A percentile compares a stretch with the other conserved stretches of the same genome.
These are phyloP conservation scores for Candidula unifasciata DNA, from an alignment of 2,888 invertebrate species.

Conservation along the genomic window DNA sequence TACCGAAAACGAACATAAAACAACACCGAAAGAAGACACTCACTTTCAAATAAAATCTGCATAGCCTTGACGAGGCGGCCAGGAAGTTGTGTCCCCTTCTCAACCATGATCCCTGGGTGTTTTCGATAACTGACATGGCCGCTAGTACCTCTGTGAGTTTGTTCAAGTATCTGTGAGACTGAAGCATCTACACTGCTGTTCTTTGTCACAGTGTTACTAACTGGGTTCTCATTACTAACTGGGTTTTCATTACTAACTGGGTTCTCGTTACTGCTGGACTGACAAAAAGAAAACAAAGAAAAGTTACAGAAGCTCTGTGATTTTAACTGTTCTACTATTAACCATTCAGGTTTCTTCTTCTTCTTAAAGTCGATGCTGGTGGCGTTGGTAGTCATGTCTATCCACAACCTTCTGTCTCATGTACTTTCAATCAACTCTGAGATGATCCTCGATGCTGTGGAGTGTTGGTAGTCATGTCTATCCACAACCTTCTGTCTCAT, in stretches of 20 bases:
- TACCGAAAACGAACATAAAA: no score
- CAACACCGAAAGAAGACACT: constrained; percentile 28
- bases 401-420: no score
- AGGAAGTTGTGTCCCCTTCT: constrained; percentile 55
- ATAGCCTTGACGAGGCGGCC: constrained; percentile 56
- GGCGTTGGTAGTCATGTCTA: no score
- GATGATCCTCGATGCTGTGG: no score
- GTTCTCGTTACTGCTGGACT: not conserved
- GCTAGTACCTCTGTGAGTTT: not conserved
- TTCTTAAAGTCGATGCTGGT: no score
- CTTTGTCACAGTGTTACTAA: constrained; percentile 26
- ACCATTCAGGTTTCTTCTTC: no score
- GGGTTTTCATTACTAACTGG: not conserved
- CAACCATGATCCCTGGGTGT: constrained; percentile 60
- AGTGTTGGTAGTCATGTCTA: no score
- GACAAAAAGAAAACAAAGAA: not conserved
- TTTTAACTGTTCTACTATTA: no score
- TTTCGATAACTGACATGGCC: constrained; percentile 49
- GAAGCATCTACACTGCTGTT: constrained; percentile 9
- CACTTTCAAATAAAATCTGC: constrained; percentile 58
- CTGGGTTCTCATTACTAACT: not conserved
- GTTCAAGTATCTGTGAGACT: constrained; percentile 18
- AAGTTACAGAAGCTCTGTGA: no score
- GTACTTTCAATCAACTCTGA: no score
- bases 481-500: no score